Evolutionary conservation across 2,888 invertebrate genomes (phyloP).

Genomic region (Synergus itoensis): DNA sequence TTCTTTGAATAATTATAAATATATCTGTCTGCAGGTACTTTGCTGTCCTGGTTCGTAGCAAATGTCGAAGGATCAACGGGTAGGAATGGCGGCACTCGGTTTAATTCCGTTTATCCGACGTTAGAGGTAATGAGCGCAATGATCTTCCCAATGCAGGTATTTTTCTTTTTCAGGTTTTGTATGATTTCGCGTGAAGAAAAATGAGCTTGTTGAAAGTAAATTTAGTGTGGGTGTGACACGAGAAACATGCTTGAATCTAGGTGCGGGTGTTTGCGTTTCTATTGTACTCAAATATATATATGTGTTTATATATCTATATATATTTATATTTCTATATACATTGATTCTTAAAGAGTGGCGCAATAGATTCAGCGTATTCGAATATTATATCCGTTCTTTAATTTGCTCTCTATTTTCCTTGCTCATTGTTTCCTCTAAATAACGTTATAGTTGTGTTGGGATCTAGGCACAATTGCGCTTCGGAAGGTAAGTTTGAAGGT

Average conservation of each 20-base stretch:
- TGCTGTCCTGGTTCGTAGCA: constrained; percentile 71
- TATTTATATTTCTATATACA: constrained; percentile 51
- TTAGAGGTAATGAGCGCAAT: constrained; percentile 32
- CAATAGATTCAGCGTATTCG: constrained; percentile 25
- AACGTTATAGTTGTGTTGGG: constrained; percentile 47
- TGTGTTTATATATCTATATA: constrained; percentile 50
- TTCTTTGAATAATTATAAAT: constrained; percentile 68
- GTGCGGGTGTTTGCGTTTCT: constrained; percentile 33
- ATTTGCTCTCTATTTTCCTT: constrained; percentile 37
- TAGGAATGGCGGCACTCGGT: constrained; percentile 20
- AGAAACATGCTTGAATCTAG: constrained; percentile 40
- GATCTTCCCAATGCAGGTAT: constrained; percentile 40
- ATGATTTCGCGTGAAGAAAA: constrained; percentile 30
- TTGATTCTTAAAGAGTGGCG: constrained; percentile 34
- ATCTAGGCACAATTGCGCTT: constrained; percentile 76
- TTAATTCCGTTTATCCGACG: constrained; percentile 22
- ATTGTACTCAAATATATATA: constrained; percentile 44
- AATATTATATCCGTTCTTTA: constrained; percentile 23
- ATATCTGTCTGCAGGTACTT: constrained; percentile 75
- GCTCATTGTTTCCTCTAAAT: constrained; percentile 49
- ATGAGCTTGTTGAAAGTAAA: constrained; percentile 32
- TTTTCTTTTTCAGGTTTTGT: constrained; percentile 42
- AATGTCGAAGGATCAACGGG: constrained; percentile 40
- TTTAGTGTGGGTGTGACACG: constrained; percentile 34
- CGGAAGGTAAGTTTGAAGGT: constrained; percentile 75